These are phyloP conservation scores for Diplodus sargus DNA, from an alignment of 2,797 vertebrate genomes.

Conservation along the genomic window DNA sequence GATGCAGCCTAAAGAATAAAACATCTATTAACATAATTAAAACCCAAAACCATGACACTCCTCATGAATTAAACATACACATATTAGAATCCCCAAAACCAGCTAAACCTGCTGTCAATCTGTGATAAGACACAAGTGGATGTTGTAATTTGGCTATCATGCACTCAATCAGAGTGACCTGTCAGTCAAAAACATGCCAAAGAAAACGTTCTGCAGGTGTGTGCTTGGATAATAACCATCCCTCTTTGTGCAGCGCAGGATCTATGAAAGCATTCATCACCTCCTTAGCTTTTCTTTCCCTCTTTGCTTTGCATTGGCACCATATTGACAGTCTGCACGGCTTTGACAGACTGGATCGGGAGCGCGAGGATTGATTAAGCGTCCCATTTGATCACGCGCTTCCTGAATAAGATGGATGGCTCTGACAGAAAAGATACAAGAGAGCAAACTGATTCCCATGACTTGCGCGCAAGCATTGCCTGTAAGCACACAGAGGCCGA, in stretches of 20 bases:
- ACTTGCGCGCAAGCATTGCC: slow-evolving; percentile 18
- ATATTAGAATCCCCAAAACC: too few species aligned
- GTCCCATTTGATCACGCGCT: slow-evolving; percentile 68
- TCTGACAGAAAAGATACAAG: slow-evolving; percentile 70
- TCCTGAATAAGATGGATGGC: slow-evolving; percentile 76
- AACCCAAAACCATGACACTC: too few species aligned
- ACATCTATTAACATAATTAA: too few species aligned
- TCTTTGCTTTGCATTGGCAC: slow-evolving; percentile 58
- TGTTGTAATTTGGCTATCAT: not conserved
- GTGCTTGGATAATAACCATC: slow-evolving; percentile 28
- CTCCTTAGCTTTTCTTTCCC: slow-evolving; percentile 34
- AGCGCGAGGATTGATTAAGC: slow-evolving; percentile 72
- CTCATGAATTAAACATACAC: slow-evolving; percentile 3
- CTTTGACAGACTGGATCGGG: slow-evolving; percentile 64
- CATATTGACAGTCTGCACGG: slow-evolving; percentile 64
- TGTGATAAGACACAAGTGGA: not conserved
- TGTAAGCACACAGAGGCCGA: not conserved
- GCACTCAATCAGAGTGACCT: slow-evolving; percentile 2
- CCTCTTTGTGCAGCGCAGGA: slow-evolving; percentile 28
- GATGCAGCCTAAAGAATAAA: too few species aligned
- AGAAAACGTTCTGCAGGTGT: slow-evolving; percentile 1
- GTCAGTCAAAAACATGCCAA: slow-evolving; percentile 20
- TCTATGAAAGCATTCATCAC: slow-evolving; percentile 59
- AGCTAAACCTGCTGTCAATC: not conserved
- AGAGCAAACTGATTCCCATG: slow-evolving; percentile 53